These are phyloP conservation scores for Laticauda colubrina DNA, from an alignment of 2,113 vertebrate species.

Conservation along the genomic window DNA sequence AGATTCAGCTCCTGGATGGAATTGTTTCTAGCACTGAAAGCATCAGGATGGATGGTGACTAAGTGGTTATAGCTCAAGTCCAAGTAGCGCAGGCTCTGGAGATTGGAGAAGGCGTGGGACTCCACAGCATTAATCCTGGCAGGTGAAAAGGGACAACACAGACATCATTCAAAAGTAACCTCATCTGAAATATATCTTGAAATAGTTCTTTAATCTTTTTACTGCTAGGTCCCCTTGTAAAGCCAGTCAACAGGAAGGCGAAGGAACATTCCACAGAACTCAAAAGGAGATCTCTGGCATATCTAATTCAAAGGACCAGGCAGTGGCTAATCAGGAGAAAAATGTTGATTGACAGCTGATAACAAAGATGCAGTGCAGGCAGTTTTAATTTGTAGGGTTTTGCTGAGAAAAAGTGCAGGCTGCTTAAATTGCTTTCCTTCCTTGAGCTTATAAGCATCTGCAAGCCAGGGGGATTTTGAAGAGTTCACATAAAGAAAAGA, in stretches of 20 bases:
- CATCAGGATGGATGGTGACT: slow-evolving; percentile 71
- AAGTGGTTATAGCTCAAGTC: slow-evolving; percentile 73
- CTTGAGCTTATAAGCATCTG: neutral
- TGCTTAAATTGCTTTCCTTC: neutral
- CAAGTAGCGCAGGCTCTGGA: slow-evolving; percentile 65
- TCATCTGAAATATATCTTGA: neutral
- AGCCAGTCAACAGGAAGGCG: neutral
- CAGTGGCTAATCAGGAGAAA: neutral
- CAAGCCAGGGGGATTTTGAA: neutral
- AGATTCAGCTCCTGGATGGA: slow-evolving; percentile 77
- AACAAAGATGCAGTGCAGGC: neutral
- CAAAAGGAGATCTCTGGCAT: neutral
- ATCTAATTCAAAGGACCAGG: neutral
- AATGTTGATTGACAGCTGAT: neutral
- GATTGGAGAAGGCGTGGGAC: slow-evolving; percentile 68
- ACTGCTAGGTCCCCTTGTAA: neutral
- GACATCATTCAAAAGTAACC: neutral
- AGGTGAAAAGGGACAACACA: neutral
- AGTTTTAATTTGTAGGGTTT: neutral
- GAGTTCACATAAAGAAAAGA: neutral
- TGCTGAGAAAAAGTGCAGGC: neutral
- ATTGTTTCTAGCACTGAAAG: slow-evolving; percentile 68
- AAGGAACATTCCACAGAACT: neutral
- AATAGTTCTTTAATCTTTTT: neutral
- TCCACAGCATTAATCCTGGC: slow-evolving; percentile 70